Percentiles rank a stretch among this genome's conserved stretches.
These are phyloP conservation scores for Meiosimyza platycephala DNA, from an alignment of 2,888 invertebrate genomes.

Conservation along the genomic window DNA sequence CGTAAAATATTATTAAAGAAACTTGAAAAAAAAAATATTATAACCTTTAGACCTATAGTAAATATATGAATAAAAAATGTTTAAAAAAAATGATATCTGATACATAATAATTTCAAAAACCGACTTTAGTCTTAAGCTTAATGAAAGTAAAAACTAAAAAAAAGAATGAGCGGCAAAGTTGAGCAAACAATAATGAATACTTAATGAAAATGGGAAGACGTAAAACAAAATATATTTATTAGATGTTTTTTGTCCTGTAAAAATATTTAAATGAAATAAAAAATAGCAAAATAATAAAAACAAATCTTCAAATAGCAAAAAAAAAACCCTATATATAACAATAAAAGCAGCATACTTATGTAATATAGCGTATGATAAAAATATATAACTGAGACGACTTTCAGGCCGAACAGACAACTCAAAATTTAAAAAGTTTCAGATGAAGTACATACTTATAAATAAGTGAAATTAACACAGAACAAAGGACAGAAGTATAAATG, in stretches of 20 bases:
- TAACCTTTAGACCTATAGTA: slow-evolving; percentile 41
- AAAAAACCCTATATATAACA: no score
- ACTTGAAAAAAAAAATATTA: slow-evolving; percentile 49
- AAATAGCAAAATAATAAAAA: slow-evolving; percentile 48
- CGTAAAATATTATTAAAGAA: slow-evolving; percentile 56
- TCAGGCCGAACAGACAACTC: slow-evolving; percentile 41
- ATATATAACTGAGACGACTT: slow-evolving; percentile 43
- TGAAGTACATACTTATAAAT: slow-evolving; percentile 40
- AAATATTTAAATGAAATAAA: slow-evolving; percentile 51
- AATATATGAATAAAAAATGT: slow-evolving; percentile 50
- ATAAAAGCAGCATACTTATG: slow-evolving; percentile 37
- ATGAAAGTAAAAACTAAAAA: slow-evolving; percentile 15
- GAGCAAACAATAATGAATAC: slow-evolving; percentile 41
- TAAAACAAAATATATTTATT: slow-evolving; percentile 48
- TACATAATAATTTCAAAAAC: no score
- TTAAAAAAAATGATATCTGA: no score
- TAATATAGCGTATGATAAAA: slow-evolving; percentile 48
- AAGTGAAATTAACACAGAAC: slow-evolving; percentile 35
- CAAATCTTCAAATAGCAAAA: slow-evolving; percentile 44
- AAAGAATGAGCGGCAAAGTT: slow-evolving; percentile 32
- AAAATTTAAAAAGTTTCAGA: slow-evolving; percentile 37
- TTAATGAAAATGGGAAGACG: slow-evolving; percentile 43
- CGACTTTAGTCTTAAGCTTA: no score
- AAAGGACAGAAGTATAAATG: slow-evolving; percentile 39
- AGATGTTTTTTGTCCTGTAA: slow-evolving; percentile 67